Evolutionary conservation across 2,113 vertebrate genomes (phyloP), one percentile per base, ranked within the genome.

Genomic region (Phasianus colchicus): DNA sequence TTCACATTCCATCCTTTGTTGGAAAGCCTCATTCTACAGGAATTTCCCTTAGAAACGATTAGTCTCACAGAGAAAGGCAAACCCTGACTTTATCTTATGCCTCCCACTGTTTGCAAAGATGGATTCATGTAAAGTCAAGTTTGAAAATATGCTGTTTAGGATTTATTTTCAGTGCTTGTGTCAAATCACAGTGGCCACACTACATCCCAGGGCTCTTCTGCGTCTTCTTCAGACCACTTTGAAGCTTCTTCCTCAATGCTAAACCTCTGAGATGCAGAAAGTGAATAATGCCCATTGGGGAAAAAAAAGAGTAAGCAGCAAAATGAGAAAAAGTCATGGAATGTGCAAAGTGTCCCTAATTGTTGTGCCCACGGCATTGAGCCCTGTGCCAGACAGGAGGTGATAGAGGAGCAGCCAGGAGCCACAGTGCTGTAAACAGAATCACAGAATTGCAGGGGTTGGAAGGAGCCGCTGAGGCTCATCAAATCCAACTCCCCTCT

Each of bases 141-240:
- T 74, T 45, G 36, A 74, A 91, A 85, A 75, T 8, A 40, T 4
- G 24, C 15, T 71, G 21, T 14, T 14, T 25, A 71, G 19, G 13
- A 34, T 40, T 32, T 45, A 19, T 29, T 82, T 40, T 50, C 47
- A 18, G 19, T 50, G 42, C n/a, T 8, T 14, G 24, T 10, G 38
- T 29, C 18, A 32, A 38, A 50, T 7, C 34, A 50, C 13, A 55
- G 30, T 3, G 16, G 32, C 47, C 38, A 43, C 57, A 18, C 11
- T 30, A 18, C 5, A 32, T 0, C 16, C 25, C n/a, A 73, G 24
- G 0, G 20, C 45, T 16, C 27, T 80, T 42, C 17, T 17, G 5
- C 2, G 2, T 12, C 45, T 80, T 63, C 64, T 15, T 29, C 21
- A 81, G 30, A 10, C 5, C 52, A 7, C 52, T 83, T 10, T n/a